phyloP scores from a whole-genome alignment of 2,113 vertebrate species.

The Ceuthmochares aereus region DNA sequence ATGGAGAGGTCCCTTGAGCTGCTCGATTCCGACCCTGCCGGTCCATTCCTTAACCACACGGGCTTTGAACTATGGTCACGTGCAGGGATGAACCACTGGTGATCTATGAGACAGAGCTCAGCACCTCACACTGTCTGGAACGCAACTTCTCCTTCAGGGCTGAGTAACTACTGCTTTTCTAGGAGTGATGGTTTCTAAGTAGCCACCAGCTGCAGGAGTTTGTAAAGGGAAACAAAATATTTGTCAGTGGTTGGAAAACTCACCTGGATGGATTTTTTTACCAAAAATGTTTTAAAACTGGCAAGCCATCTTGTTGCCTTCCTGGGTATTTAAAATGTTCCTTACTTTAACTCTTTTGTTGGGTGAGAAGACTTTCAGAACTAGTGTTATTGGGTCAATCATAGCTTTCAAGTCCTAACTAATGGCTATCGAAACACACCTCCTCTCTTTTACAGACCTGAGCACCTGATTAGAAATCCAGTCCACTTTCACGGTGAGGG shows the following conservation, averaged over 20 bases:
- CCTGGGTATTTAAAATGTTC: background rate
- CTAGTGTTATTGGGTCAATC: background rate
- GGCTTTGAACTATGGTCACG: background rate
- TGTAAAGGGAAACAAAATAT: background rate
- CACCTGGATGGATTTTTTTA: background rate
- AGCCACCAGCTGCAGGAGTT: background rate
- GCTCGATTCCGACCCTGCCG: fast-evolving
- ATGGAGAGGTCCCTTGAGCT: background rate
- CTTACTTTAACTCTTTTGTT: background rate
- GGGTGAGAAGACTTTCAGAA: background rate
- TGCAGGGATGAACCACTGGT: fast-evolving
- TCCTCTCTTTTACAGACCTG: background rate
- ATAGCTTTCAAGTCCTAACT: background rate
- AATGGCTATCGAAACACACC: background rate
- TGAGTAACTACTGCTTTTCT: background rate
- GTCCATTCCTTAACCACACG: fast-evolving
- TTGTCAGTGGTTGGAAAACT: background rate
- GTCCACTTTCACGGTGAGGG: background rate
- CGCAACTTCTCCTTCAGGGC: background rate
- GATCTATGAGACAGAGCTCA: background rate
- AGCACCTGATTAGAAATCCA: background rate
- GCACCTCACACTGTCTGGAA: background rate
- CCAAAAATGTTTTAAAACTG: background rate
- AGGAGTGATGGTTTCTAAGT: background rate
- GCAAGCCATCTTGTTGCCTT: background rate